Evolutionary conservation across 2,888 invertebrate species (phyloP).

Genomic region (Dasypogon diadema): DNA sequence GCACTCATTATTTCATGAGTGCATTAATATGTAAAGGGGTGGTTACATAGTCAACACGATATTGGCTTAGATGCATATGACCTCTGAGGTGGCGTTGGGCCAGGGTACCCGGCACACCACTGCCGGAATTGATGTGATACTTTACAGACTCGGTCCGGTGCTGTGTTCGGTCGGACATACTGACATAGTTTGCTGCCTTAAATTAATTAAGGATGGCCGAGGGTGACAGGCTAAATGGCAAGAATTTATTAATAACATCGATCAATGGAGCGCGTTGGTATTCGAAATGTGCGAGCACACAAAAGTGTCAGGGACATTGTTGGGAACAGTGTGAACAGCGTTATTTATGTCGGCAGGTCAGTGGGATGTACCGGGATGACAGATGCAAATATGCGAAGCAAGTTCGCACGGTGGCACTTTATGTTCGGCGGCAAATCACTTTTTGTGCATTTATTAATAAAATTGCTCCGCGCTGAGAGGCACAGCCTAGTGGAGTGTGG

Average conservation of each 20-base stretch:
- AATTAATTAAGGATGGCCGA: constrained; percentile 39
- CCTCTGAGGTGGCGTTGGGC: not conserved
- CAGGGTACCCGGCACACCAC: not conserved
- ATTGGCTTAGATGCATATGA: not conserved
- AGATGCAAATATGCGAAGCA: not conserved
- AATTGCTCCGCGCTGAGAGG: too few relatives aligned
- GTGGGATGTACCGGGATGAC: constrained; percentile 9
- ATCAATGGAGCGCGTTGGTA: constrained; percentile 11
- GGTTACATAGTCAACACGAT: not conserved
- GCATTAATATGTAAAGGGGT: constrained; percentile 12
- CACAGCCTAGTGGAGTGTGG: too few relatives aligned
- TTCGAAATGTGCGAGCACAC: not conserved
- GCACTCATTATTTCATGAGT: constrained; percentile 30
- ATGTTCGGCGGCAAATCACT: too few relatives aligned
- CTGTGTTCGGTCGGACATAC: constrained; percentile 23
- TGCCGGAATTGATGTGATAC: not conserved
- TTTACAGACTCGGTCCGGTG: too few relatives aligned
- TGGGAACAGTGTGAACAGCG: not conserved
- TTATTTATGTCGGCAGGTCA: constrained; percentile 16
- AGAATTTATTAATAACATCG: constrained; percentile 43
- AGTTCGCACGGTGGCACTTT: too few relatives aligned
- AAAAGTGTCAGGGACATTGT: constrained; percentile 26
- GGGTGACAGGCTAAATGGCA: constrained; percentile 34
- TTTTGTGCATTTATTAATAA: too few relatives aligned
- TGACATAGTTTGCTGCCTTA: constrained; percentile 21